These are phyloP conservation scores for Meliscaeva auricollis DNA, from an alignment of 2,888 invertebrate genomes.

Conservation along the genomic window DNA sequence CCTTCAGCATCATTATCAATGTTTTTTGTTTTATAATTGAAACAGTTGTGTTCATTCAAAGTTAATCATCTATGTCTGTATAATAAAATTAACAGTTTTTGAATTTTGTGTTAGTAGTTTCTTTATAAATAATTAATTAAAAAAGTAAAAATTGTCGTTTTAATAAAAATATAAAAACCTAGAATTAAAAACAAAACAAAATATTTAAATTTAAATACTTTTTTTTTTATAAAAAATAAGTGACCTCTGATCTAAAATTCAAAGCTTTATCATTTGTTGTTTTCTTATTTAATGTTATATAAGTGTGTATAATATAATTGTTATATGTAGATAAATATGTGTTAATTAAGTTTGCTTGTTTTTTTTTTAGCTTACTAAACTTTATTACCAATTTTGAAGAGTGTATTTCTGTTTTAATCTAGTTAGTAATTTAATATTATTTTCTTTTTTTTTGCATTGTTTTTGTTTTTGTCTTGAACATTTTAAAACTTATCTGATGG, in stretches of 20 bases:
- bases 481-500: conserved; percentile 68
- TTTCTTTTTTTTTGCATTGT: conserved; percentile 28
- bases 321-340: conserved; percentile 49
- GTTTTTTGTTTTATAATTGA: conserved; percentile 40
- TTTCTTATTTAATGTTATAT: conserved; percentile 47
- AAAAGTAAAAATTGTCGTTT: conserved; percentile 29
- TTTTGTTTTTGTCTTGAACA: conserved; percentile 31
- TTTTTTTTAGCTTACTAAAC: conserved; percentile 65
- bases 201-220: conserved; percentile 55
- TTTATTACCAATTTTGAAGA: conserved; percentile 54
- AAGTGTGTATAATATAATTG: conserved; percentile 69
- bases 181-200: conserved; percentile 32
- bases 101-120: conserved; percentile 33
- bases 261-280: conserved; percentile 70
- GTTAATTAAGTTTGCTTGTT: conserved; percentile 48
- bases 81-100: conserved; percentile 19
- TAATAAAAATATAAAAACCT: conserved; percentile 7
- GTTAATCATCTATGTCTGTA: conserved; percentile 26
- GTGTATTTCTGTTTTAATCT: conserved; percentile 45
- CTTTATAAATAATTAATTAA: conserved; percentile 48
- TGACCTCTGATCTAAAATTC: conserved; percentile 72
- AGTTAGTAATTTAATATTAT: conserved; percentile 59
- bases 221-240: conserved; percentile 75
- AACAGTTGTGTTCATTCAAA: conserved; percentile 54
- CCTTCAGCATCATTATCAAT: not conserved